These are phyloP conservation scores for Garra rufa DNA, from an alignment of 2,113 vertebrate species.

Conservation along the genomic window DNA sequence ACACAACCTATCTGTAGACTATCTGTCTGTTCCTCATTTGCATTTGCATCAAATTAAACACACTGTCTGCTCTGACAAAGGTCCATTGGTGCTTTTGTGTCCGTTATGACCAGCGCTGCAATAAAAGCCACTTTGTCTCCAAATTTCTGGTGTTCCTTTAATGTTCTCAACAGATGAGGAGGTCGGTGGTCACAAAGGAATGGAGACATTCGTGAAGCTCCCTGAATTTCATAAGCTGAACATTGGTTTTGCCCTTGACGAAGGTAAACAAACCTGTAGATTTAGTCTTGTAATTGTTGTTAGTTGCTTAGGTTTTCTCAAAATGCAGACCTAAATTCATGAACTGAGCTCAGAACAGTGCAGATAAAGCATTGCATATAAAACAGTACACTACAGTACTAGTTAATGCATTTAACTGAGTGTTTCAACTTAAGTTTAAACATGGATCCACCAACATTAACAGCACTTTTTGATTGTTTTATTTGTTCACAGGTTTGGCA, in stretches of 20 bases:
- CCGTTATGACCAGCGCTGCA: not conserved
- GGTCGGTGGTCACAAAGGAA: constrained; percentile 90
- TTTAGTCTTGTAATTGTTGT: not conserved
- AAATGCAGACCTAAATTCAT: not conserved
- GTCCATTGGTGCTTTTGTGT: not conserved
- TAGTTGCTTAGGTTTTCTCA: not conserved
- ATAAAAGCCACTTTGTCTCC: too few species aligned
- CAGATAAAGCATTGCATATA: too few species aligned
- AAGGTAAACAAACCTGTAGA: constrained; percentile 84
- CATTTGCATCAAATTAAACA: not conserved
- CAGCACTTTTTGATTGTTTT: not conserved
- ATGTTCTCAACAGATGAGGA: constrained; percentile 87
- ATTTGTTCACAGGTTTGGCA: constrained; percentile 82
- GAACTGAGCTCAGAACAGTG: too few species aligned
- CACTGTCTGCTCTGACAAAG: too few species aligned
- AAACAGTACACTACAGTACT: not conserved
- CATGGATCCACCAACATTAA: too few species aligned
- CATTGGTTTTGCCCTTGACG: constrained; percentile 92
- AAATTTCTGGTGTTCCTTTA: not conserved
- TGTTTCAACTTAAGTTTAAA: not conserved
- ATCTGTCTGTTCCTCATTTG: not conserved
- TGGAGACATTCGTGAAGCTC: constrained; percentile 87
- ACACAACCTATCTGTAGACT: not conserved
- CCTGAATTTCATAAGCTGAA: constrained; percentile 88
- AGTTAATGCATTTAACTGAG: not conserved